Conservation (phyloP, 1,140 invertebrate species). For the Diachasmimorpha longicaudata region DNA sequence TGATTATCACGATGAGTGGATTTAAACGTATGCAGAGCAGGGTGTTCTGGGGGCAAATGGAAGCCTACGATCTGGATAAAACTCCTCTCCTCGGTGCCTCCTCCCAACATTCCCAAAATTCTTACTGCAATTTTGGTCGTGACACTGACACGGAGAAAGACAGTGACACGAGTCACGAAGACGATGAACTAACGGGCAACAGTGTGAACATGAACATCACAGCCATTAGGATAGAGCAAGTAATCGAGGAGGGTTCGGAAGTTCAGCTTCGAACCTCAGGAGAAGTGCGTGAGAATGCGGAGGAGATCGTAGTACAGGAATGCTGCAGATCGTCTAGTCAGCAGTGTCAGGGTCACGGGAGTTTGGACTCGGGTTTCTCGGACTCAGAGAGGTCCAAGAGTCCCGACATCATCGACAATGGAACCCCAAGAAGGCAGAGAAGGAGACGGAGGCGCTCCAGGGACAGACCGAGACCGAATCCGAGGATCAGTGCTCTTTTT, state of each 20-base stretch:
- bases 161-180: not conserved
- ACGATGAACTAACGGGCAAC: not conserved
- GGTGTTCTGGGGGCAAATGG: slow-evolving; percentile 58
- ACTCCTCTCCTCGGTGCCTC: slow-evolving; percentile 6
- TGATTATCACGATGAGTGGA: slow-evolving; percentile 41
- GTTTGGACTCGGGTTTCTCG: slow-evolving; percentile 64
- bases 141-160: slow-evolving; percentile 21
- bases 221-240: not conserved
- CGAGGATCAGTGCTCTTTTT: slow-evolving; percentile 33
- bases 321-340: slow-evolving; percentile 1
- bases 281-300: not conserved
- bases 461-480: slow-evolving; percentile 19
- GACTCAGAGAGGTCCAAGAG: slow-evolving; percentile 57
- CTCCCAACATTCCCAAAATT: not conserved
- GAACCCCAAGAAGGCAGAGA: slow-evolving; percentile 24
- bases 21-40: slow-evolving; percentile 56
- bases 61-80: slow-evolving; percentile 38
- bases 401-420: slow-evolving; percentile 32
- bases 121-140: slow-evolving; percentile 30
- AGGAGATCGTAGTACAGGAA: not conserved
- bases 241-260: not conserved
- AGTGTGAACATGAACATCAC: not conserved
- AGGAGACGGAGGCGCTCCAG: slow-evolving; percentile 17
- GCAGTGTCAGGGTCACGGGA: slow-evolving; percentile 49
- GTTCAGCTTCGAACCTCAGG: not conserved